Evolutionary conservation across 2,888 invertebrate species (phyloP).

Genomic region (Andrena bicolor): DNA sequence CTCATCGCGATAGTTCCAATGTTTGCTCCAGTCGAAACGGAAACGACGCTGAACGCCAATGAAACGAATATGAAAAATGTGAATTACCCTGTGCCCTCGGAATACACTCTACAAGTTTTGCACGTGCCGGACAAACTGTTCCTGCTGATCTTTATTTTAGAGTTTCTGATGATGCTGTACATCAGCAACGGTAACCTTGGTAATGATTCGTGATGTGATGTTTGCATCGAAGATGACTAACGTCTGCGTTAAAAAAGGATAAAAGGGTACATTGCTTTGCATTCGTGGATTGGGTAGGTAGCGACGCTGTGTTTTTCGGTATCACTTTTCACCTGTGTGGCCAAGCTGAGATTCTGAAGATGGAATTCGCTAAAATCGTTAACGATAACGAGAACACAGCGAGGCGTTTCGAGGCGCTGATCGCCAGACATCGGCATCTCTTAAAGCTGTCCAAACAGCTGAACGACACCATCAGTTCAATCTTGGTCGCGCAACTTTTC

Average conservation of each 20-base stretch:
- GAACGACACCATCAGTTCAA: constrained; percentile 49
- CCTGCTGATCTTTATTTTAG: background rate
- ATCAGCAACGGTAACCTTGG: constrained; percentile 34
- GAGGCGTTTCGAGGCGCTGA: background rate
- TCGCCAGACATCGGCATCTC: constrained; percentile 65
- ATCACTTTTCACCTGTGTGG: constrained; percentile 80
- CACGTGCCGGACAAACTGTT: background rate
- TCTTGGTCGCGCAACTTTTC: constrained; percentile 26
- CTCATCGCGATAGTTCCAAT: background rate
- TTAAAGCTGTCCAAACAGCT: constrained; percentile 59
- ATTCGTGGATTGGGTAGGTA: constrained; percentile 51
- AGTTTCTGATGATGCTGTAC: constrained; percentile 17
- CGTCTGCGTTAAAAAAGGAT: background rate
- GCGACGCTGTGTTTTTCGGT: constrained; percentile 77
- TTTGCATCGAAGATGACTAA: background rate
- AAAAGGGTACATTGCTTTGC: background rate
- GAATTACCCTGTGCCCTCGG: constrained; percentile 14
- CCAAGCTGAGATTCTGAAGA: constrained; percentile 76
- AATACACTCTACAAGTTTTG: background rate
- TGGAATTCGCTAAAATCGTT: constrained; percentile 13
- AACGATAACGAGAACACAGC: background rate
- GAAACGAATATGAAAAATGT: background rate
- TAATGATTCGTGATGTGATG: constrained; percentile 1
- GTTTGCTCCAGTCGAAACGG: background rate
- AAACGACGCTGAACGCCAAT: background rate